phyloP scores from a whole-genome alignment of 1,140 invertebrate species.

The Polypedilum pembai region DNA sequence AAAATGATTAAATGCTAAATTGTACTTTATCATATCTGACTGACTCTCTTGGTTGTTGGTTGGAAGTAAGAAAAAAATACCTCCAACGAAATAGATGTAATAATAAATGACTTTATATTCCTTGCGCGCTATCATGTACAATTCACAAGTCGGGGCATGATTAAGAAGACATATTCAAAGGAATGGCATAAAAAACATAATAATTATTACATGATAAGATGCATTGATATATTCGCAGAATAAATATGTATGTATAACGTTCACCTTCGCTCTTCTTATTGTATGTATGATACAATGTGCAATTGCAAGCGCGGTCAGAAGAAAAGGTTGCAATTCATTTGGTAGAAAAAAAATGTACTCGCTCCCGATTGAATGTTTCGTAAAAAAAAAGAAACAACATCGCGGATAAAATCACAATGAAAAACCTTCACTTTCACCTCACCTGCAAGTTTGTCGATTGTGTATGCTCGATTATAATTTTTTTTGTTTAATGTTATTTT shows the following conservation, averaged over 20 bases:
- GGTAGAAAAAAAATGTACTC: background rate
- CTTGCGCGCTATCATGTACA: background rate
- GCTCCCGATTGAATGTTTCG: slow-evolving; percentile 4
- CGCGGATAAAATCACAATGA: slow-evolving; percentile 26
- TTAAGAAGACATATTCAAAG: background rate
- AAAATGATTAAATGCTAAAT: slow-evolving; percentile 20
- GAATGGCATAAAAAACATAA: slow-evolving; percentile 10
- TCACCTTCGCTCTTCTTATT: too few relatives aligned
- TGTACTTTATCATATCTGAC: slow-evolving; percentile 17
- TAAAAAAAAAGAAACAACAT: slow-evolving; percentile 23
- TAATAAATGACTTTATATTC: background rate
- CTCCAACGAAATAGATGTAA: slow-evolving; percentile 17
- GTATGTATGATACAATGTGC: too few relatives aligned
- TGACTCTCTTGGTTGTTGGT: background rate
- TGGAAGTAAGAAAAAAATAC: background rate
- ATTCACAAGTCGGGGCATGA: slow-evolving; percentile 16
- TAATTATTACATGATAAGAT: slow-evolving; percentile 14
- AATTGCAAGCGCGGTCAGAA: background rate
- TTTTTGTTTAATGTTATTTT: slow-evolving; percentile 15
- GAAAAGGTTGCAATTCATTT: background rate
- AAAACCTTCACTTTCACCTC: slow-evolving; percentile 28
- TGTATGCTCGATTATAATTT: background rate
- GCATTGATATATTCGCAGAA: background rate
- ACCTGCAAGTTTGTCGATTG: slow-evolving; percentile 22
- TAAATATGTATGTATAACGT: background rate